These are phyloP conservation scores for Sapayoa aenigma DNA, from an alignment of 2,113 vertebrate genomes.

Conservation along the genomic window DNA sequence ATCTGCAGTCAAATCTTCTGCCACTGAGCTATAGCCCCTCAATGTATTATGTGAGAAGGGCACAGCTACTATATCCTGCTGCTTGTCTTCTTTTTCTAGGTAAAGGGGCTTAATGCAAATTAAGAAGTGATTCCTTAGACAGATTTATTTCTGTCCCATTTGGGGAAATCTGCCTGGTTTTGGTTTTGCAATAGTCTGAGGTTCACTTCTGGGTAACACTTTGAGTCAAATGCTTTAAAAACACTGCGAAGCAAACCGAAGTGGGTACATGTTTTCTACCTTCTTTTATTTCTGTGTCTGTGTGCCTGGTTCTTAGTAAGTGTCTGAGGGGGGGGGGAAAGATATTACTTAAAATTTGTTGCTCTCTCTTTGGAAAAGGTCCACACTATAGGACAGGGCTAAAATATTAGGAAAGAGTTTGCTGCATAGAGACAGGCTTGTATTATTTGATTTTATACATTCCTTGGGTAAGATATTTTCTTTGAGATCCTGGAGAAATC, in stretches of 20 bases:
- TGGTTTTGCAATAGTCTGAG: not conserved
- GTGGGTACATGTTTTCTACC: conserved; percentile 29
- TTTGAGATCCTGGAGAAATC: not conserved
- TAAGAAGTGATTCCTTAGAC: not conserved
- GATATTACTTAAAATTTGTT: conserved; percentile 1
- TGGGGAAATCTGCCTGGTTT: not conserved
- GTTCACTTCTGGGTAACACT: not conserved
- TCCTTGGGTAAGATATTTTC: not conserved
- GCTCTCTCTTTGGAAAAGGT: conserved; percentile 20
- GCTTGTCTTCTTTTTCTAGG: not conserved
- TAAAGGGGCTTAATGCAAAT: not conserved
- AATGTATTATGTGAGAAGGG: not conserved
- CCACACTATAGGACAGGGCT: not conserved
- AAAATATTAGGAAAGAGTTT: conserved; percentile 23
- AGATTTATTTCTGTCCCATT: not conserved
- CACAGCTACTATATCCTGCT: not conserved
- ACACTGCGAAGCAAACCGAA: not conserved
- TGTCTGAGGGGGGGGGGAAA: not conserved
- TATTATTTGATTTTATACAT: not conserved
- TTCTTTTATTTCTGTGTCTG: conserved; percentile 17
- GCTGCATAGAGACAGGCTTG: not conserved
- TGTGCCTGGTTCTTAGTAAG: conserved; percentile 16
- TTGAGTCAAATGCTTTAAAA: conserved; percentile 27
- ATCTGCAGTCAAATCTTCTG: conserved; percentile 76
- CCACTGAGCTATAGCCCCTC: conserved; percentile 59